phyloP scores from a whole-genome alignment of 2,113 vertebrate genomes.

The Calyptommatus sinebrachiatus region DNA sequence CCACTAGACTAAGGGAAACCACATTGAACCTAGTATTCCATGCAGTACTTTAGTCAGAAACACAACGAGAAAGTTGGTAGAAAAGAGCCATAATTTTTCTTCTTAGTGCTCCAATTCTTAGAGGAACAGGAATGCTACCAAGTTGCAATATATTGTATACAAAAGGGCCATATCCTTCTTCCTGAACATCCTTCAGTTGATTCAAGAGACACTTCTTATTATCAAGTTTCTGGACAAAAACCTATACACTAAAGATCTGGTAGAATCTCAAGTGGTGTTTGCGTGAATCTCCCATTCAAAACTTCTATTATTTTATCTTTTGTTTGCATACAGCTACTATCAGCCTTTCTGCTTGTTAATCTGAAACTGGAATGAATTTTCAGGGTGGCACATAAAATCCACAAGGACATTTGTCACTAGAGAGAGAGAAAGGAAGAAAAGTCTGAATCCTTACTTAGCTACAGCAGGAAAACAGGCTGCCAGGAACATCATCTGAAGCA shows the following conservation, averaged over 20 bases:
- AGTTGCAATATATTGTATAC: not conserved
- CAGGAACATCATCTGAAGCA: conserved; percentile 64
- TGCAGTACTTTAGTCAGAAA: not conserved
- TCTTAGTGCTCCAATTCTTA: not conserved
- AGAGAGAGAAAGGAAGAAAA: conserved; percentile 53
- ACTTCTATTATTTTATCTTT: conserved; percentile 28
- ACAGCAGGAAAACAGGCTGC: conserved; percentile 62
- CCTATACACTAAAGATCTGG: not conserved
- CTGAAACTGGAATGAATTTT: conserved; percentile 44
- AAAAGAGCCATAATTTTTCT: not conserved
- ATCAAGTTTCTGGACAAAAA: not conserved
- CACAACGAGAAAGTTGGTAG: not conserved
- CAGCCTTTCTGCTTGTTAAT: conserved; percentile 34
- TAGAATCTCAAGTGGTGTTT: not conserved
- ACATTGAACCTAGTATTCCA: not conserved
- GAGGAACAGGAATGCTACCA: no score
- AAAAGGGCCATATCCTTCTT: not conserved
- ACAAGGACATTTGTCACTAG: conserved; percentile 51
- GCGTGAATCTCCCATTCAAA: not conserved
- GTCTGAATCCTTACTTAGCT: conserved; percentile 57
- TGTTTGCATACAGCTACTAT: conserved; percentile 49
- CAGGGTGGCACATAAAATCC: conserved; percentile 40
- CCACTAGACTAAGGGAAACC: not conserved
- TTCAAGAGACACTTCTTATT: not conserved
- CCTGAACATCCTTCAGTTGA: not conserved